phyloP scores from a whole-genome alignment of 2,797 vertebrate species.

The Ctenochaetus hawaiiensis region DNA sequence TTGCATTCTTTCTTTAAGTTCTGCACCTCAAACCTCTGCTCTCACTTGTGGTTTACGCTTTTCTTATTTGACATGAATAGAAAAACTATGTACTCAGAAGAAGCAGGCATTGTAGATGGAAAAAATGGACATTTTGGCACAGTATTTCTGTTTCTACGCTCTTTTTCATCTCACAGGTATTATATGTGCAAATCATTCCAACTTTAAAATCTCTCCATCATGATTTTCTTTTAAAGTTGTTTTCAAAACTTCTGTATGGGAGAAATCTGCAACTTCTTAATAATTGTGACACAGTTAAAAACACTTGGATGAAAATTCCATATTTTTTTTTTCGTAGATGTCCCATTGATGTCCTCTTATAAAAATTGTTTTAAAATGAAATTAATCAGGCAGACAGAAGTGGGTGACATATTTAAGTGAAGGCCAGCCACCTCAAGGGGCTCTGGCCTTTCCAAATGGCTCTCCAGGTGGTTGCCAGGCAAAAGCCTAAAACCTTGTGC shows the following conservation, averaged over 20 bases:
- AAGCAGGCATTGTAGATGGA: neutral
- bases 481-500: constrained; percentile 53
- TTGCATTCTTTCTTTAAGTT: neutral
- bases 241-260: neutral
- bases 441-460: neutral
- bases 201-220: neutral
- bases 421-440: neutral
- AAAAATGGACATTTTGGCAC: neutral
- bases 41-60: neutral
- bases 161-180: neutral
- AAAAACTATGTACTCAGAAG: neutral
- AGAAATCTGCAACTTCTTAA: neutral
- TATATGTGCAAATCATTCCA: neutral
- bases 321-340: neutral
- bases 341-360: neutral
- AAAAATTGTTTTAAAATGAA: neutral
- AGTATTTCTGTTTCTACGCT: neutral
- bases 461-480: constrained; percentile 64
- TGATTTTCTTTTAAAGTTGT: neutral
- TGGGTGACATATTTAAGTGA: neutral
- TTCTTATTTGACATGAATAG: neutral
- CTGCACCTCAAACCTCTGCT: neutral
- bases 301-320: neutral
- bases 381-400: too few relatives aligned
- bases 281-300: too few relatives aligned